Evolutionary conservation across 2,888 invertebrate species (phyloP), one percentile per base, ranked within the genome.

Genomic region (Proisotoma minuta): DNA sequence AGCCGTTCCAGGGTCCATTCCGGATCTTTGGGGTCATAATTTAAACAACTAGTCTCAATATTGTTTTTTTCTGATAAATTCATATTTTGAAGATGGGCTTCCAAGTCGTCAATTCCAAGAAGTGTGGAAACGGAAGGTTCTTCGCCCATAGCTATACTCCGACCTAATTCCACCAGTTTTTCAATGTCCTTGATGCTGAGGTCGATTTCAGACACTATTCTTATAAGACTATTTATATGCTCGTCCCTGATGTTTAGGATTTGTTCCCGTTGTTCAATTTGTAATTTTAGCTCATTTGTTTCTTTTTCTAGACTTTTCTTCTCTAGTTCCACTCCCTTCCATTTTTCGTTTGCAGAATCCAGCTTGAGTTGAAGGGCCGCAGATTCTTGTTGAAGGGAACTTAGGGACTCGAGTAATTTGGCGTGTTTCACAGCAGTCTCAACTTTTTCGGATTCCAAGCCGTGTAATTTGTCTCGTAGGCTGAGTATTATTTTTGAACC

Each of bases 141-240:
- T 66, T 72, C 69, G 3, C 70, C 69, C 49, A 56, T 57, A 1
- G 59, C 56, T 29, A 70, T 51, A 27, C 62, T 59, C 48, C 66
- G 65, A 34, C 66, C 64, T 15, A 72, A 48, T n/a, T 62, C 48
- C 20, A 72, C 59, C 18, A 68, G 43, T 24, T 66, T 65, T 12
- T 56, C 59, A 22, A 72, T 50, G 23, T 72, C 70, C 28, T 27
- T 59, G 8, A 69, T 61, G 59, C 70, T 70, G 1, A 70, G 49
- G 48, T 70, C 72, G 18, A 72, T 65, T 62, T 72, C 70, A 15
- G 68, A 65, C 5, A 68, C 67, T 12, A 72, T 63, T 22, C 60
- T 57, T 1, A 69, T 63, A 10, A 72, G 52, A 39, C 62, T 68
- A n/a, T 27, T 51, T 22, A 66, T 66, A 40, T 72, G 69, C 3